Percentiles rank a stretch among this genome's conserved stretches.
These are phyloP conservation scores for Chromobotia macracanthus DNA, from an alignment of 2,797 vertebrate genomes.

Conservation along the genomic window DNA sequence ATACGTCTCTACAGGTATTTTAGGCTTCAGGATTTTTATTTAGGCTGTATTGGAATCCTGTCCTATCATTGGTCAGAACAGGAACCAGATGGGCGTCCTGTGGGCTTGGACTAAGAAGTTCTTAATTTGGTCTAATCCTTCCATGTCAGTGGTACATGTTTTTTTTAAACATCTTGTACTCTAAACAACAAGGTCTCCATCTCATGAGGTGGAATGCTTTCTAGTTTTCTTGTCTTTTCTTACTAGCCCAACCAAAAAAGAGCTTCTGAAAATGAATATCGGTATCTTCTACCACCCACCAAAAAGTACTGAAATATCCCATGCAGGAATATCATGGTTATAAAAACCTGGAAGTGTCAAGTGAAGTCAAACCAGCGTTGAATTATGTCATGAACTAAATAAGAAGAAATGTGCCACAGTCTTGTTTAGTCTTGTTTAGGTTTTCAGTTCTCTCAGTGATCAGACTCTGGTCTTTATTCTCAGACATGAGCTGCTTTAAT, in stretches of 20 bases:
- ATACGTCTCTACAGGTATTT: constrained; percentile 2
- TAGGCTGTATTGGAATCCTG: background rate
- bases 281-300: too few species aligned
- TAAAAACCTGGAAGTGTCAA: too few species aligned
- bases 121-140: background rate
- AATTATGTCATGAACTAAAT: background rate
- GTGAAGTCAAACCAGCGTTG: too few species aligned
- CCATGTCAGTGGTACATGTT: background rate
- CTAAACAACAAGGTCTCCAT: too few species aligned
- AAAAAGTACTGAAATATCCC: too few species aligned
- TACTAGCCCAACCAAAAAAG: too few species aligned
- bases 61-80: constrained; percentile 13
- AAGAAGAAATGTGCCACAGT: too few species aligned
- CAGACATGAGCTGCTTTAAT: constrained; percentile 70
- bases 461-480: constrained; percentile 64
- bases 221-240: too few species aligned
- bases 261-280: too few species aligned
- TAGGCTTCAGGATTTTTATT: background rate
- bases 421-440: background rate
- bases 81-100: background rate
- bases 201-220: background rate
- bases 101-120: background rate
- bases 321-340: too few species aligned
- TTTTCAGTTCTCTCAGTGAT: constrained; percentile 19
- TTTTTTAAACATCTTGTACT: background rate